A percentile compares a stretch with the other conserved stretches of the same genome.
Conservation (phyloP, 2,797 vertebrate species). For the Masticophis lateralis region DNA sequence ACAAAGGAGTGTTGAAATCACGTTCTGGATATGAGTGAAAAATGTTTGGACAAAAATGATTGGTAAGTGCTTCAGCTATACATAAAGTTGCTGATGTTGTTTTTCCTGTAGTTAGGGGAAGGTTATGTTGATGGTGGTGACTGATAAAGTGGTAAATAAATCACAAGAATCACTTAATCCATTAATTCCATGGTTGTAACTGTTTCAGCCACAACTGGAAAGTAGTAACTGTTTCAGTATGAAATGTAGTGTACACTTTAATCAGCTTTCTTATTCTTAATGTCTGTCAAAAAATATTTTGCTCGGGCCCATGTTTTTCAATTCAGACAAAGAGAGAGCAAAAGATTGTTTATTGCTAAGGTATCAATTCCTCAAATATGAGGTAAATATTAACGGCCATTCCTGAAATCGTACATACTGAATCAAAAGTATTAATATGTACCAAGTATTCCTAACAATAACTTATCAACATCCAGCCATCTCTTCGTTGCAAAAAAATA, state of each 20-base stretch:
- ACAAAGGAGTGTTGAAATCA: background rate
- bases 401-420: background rate
- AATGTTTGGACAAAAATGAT: background rate
- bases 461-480: background rate
- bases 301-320: background rate
- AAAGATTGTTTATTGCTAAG: background rate
- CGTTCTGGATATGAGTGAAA: background rate
- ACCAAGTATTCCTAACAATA: background rate
- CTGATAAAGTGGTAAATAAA: conserved; percentile 39
- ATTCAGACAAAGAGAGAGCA: background rate
- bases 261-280: conserved; percentile 36
- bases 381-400: background rate
- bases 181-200: conserved; percentile 54
- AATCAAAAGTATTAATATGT: background rate
- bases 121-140: background rate
- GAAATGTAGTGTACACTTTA: conserved; percentile 35
- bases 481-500: background rate
- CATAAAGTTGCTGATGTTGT: background rate
- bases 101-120: conserved; percentile 3
- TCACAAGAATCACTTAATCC: conserved; percentile 54
- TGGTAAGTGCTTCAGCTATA: background rate
- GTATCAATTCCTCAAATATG: background rate
- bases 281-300: background rate
- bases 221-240: conserved; percentile 23
- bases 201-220: conserved; percentile 32